These are phyloP conservation scores for Pituophis catenifer DNA, from an alignment of 2,113 vertebrate genomes.

Conservation along the genomic window DNA sequence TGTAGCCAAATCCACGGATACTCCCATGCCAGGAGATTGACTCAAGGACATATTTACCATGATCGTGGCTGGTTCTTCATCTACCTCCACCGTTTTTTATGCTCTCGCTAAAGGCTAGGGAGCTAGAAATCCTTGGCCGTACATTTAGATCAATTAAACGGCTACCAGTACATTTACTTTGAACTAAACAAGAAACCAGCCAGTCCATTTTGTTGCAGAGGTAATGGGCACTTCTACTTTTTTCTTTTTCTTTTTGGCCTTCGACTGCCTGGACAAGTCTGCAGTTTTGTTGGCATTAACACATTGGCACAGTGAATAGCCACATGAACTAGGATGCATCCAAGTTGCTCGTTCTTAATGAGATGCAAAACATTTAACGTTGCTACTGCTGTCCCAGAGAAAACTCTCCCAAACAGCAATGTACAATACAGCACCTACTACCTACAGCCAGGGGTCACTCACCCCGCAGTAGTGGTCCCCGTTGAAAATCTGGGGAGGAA, in stretches of 20 bases:
- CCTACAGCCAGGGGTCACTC: slow-evolving; percentile 29
- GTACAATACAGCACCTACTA: not conserved
- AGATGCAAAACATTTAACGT: not conserved
- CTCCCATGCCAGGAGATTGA: not conserved
- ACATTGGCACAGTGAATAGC: not conserved
- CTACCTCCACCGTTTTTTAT: not conserved
- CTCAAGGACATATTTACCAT: not conserved
- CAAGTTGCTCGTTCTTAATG: not conserved
- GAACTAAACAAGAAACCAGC: not conserved
- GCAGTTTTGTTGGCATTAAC: not conserved
- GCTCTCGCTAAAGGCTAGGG: not conserved
- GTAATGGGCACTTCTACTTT: not conserved
- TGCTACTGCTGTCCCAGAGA: not conserved
- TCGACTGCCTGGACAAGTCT: not conserved
- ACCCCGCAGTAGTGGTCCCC: slow-evolving; percentile 95
- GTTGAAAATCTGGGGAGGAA: slow-evolving; percentile 93
- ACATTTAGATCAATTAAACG: not conserved
- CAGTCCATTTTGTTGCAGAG: not conserved
- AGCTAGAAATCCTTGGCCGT: not conserved
- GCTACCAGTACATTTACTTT: not conserved
- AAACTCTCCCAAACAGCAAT: not conserved
- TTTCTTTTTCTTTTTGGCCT: not conserved
- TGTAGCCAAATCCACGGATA: not conserved
- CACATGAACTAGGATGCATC: not conserved
- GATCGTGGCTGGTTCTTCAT: not conserved